Conservation (phyloP, 2,113 vertebrate genomes). For the Ciconia maguari region DNA sequence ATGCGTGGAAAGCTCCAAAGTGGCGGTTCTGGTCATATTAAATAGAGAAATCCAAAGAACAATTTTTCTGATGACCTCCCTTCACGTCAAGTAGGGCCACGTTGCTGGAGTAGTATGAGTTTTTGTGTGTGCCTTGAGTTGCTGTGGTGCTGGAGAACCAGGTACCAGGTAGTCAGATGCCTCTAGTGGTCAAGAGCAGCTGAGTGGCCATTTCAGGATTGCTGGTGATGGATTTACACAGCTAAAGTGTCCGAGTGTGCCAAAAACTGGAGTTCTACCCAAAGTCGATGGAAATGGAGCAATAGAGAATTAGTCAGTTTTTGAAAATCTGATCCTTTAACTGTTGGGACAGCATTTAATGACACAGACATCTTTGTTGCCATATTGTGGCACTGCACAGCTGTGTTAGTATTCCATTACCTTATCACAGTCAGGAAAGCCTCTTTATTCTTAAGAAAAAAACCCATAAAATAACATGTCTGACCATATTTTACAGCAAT, state of each 20-base stretch:
- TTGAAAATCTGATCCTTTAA: neutral
- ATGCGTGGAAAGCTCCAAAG: accelerated
- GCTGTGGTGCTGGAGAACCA: neutral
- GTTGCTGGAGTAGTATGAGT: accelerated
- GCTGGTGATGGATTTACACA: neutral
- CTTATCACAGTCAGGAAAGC: neutral
- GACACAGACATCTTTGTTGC: neutral
- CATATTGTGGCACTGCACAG: neutral
- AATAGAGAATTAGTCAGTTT: neutral
- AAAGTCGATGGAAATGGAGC: neutral
- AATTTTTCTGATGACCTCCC: neutral
- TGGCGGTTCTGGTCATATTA: neutral
- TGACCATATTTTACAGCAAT: neutral
- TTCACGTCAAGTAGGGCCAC: neutral
- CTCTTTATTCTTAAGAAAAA: neutral
- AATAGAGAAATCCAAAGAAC: neutral
- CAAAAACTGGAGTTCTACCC: neutral
- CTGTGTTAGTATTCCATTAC: neutral
- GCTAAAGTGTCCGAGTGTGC: neutral
- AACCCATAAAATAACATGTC: neutral
- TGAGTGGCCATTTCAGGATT: neutral
- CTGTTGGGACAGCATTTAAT: neutral
- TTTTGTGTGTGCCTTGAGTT: neutral
- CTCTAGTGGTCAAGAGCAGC: neutral
- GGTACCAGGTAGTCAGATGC: accelerated